Evolutionary conservation across 1,140 invertebrate genomes (phyloP).

Genomic region (Cotesia typhae): DNA sequence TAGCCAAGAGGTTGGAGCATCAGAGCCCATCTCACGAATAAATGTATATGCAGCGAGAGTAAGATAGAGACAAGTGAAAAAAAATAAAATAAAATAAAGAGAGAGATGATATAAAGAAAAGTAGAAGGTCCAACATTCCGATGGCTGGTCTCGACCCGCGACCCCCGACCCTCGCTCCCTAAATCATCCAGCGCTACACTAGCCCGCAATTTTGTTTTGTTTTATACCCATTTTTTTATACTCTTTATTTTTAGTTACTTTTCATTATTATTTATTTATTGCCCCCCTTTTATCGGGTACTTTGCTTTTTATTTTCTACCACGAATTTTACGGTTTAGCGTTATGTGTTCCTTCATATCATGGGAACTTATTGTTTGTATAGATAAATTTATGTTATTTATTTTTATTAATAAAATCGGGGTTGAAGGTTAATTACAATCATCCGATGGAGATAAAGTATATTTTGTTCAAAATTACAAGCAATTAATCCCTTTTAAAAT

Average conservation of each 20-base stretch:
- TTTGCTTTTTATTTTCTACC: constrained; percentile 12
- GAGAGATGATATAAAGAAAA: constrained; percentile 39
- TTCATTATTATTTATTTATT: constrained; percentile 44
- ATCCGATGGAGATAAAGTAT: too few species aligned
- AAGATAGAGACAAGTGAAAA: background rate
- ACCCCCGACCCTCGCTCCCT: constrained; percentile 65
- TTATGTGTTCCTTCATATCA: too few species aligned
- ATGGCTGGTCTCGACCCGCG: constrained; percentile 55
- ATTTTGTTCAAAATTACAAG: too few species aligned
- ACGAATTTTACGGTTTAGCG: too few species aligned
- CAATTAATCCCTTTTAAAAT: too few species aligned
- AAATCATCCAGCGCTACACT: constrained; percentile 60
- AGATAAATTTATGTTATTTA: too few species aligned
- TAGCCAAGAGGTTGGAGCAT: constrained; percentile 16
- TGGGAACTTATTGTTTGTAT: too few species aligned
- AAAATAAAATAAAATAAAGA: background rate
- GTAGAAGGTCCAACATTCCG: constrained; percentile 57
- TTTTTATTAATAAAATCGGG: too few species aligned
- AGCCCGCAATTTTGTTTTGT: constrained; percentile 59
- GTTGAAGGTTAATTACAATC: too few species aligned
- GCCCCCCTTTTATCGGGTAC: too few species aligned
- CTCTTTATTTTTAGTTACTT: constrained; percentile 11
- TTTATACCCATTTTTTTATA: constrained; percentile 40
- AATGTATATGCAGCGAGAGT: constrained; percentile 1
- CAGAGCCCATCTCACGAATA: background rate